Evolutionary conservation across 2,797 vertebrate genomes (phyloP), one percentile per base, ranked within the genome.

Genomic region (Lutjanus argentimaculatus): DNA sequence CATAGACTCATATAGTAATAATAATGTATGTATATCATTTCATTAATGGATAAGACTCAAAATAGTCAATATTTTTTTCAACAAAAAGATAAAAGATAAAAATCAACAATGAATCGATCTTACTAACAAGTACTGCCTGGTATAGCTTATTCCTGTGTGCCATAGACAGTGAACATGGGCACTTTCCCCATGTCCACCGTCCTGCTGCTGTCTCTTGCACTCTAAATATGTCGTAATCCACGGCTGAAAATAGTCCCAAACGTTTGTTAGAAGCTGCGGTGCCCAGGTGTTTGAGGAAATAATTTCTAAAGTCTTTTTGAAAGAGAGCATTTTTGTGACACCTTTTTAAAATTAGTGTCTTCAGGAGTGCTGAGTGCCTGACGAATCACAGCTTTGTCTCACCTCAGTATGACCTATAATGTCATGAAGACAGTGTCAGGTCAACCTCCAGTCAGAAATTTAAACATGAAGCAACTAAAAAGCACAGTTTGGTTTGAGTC

Each of bases 401-500:
- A 66, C 30, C 48, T 69, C 48, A 61, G 17, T 45, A 36, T 40
- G 40, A 43, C n/a, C 55, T 3, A 0, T 30, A 13, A 43, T 30
- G 14, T 45, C 15, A 40, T 17, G 49, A 52, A 21, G 62, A 58
- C 42, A 48, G n/a, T 0, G 40, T 63, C 21, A 45, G 22, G 19
- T 65, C 36, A 45, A 17, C 19, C 62, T 59, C 56, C 30, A 72
- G 40, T 45, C 15, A 55, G 46, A 76, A 21, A 48, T 63, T 55
- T 57, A 30, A 78, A 65, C 56, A 61, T 22, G 8, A 79, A 19
- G 53, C 14, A 67, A 73, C 66, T 55, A 25, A 88, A 75, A 78
- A 75, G 43, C 67, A 22, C 73, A 71, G 19, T 63, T 83, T 74
- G 51, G 25, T 80, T 84, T 72, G 16, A 68, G 25, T 46, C 36